Percentiles rank a stretch among this genome's conserved stretches.
Conservation (phyloP, 2,797 vertebrate species). For the Lutjanus argentimaculatus region DNA sequence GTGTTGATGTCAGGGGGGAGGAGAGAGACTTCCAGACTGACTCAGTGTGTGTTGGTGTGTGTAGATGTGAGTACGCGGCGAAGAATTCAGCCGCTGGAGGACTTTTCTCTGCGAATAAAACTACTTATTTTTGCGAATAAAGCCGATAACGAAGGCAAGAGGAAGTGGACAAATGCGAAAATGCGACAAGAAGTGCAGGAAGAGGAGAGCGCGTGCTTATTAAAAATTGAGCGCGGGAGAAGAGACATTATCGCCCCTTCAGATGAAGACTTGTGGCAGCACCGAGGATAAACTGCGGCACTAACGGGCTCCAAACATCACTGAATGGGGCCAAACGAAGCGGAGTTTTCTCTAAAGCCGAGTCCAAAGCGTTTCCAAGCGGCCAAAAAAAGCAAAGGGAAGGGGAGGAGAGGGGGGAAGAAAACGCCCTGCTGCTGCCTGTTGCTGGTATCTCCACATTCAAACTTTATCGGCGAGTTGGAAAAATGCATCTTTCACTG, state of each 20-base stretch:
- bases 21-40: conserved; percentile 63
- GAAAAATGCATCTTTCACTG: conserved; percentile 62
- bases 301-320: conserved; percentile 20
- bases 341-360: conserved; percentile 35
- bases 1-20: conserved; percentile 78
- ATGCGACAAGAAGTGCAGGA: conserved; percentile 71
- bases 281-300: conserved; percentile 45
- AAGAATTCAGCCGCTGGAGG: conserved; percentile 49
- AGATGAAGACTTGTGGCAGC: conserved; percentile 69
- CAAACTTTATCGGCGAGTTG: conserved; percentile 83
- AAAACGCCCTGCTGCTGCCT: conserved; percentile 87
- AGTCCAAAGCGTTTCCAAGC: conserved; percentile 55
- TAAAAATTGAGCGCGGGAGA: conserved; percentile 79
- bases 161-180: conserved; percentile 49
- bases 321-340: conserved; percentile 69
- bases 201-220: conserved; percentile 63
- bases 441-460: conserved; percentile 76
- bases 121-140: conserved; percentile 1
- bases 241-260: conserved; percentile 42
- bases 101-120: conserved; percentile 48
- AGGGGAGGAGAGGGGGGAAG: conserved; percentile 77
- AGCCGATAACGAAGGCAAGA: not conserved
- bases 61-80: conserved; percentile 53
- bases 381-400: conserved; percentile 49
- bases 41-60: conserved; percentile 61